A percentile compares a stretch with the other conserved stretches of the same genome.
These are phyloP conservation scores for Rallus limicola DNA, from an alignment of 2,113 vertebrate species.

Conservation along the genomic window DNA sequence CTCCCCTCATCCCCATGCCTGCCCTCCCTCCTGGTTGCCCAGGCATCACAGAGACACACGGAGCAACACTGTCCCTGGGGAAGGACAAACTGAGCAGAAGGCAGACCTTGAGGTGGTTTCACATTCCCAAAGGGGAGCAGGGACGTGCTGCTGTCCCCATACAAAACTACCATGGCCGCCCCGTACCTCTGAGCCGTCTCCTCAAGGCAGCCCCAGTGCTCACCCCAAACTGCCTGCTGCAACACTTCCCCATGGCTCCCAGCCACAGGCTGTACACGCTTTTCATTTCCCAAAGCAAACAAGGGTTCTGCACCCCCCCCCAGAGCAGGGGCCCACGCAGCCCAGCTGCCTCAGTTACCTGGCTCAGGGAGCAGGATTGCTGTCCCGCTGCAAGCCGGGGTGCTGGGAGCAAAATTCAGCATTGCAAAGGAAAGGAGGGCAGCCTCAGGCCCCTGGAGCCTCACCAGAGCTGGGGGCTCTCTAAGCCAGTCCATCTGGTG, in stretches of 20 bases:
- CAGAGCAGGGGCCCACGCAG: rapidly evolving
- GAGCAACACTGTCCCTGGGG: background rate
- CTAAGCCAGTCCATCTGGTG: slow-evolving; percentile 50
- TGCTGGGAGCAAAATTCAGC: background rate
- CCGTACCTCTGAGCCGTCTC: rapidly evolving
- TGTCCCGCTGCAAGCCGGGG: background rate
- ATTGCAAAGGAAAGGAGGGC: slow-evolving; percentile 10
- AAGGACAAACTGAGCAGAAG: background rate
- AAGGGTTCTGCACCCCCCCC: background rate
- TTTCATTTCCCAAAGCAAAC: slow-evolving; percentile 1
- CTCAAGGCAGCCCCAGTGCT: background rate
- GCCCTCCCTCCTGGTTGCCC: background rate
- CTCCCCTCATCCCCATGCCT: rapidly evolving
- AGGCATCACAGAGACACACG: rapidly evolving
- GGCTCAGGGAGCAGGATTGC: background rate
- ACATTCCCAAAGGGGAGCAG: background rate
- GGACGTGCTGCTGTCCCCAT: background rate
- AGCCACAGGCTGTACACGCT: background rate
- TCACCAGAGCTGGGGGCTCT: background rate
- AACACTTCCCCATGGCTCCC: background rate
- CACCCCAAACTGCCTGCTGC: background rate
- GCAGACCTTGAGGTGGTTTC: background rate
- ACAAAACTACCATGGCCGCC: rapidly evolving
- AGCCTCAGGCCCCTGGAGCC: background rate
- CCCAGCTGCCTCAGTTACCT: background rate